Evolutionary conservation across 2,113 vertebrate species (phyloP).

Genomic region (Laticauda colubrina): DNA sequence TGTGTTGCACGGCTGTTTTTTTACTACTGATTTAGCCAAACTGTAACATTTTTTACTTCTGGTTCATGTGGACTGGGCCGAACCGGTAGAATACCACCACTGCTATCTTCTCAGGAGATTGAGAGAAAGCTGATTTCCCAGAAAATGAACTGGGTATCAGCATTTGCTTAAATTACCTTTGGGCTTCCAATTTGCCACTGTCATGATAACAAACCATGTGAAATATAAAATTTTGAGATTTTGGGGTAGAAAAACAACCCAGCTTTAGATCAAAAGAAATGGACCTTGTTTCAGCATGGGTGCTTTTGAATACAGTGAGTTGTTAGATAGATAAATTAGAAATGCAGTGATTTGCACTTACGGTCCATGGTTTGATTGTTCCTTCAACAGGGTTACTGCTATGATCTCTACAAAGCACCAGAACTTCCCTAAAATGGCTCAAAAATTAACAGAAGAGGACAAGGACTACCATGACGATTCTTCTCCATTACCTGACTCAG

Average conservation of each 20-base stretch:
- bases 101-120: not conserved
- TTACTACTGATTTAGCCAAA: too few relatives aligned
- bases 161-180: not conserved
- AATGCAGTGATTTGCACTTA: not conserved
- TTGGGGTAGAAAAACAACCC: not conserved
- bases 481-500: conserved; percentile 13
- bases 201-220: not conserved
- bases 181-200: not conserved
- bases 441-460: conserved; percentile 32
- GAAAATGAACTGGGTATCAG: not conserved
- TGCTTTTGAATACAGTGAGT: not conserved
- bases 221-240: not conserved
- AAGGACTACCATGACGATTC: conserved; percentile 29
- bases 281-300: not conserved
- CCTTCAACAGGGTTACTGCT: conserved; percentile 41
- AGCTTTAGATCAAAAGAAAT: not conserved
- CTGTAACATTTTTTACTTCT: too few relatives aligned
- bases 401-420: conserved; percentile 52
- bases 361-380: not conserved
- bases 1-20: too few relatives aligned
- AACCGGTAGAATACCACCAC: too few relatives aligned
- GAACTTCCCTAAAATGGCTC: not conserved
- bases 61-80: too few relatives aligned
- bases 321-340: not conserved
- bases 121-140: not conserved